phyloP scores from a whole-genome alignment of 2,888 invertebrate genomes.

The Drosophila demipolita region DNA sequence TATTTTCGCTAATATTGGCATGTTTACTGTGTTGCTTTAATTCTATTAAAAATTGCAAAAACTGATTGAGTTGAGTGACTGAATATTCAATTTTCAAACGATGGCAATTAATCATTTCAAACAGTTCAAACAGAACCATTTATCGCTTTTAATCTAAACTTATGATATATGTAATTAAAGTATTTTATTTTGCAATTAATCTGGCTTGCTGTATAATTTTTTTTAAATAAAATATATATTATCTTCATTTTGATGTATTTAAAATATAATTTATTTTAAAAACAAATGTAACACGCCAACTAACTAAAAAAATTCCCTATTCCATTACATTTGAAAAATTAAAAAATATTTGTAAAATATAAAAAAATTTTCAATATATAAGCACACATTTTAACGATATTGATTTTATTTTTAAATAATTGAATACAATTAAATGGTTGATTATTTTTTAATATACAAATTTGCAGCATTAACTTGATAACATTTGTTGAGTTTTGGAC shows the following conservation, averaged over 20 bases:
- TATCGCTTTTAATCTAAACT: too few species aligned
- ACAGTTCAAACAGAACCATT: too few species aligned
- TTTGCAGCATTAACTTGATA: background rate
- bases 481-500: background rate
- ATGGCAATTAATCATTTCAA: background rate
- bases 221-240: background rate
- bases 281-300: background rate
- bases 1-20: background rate
- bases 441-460: too few species aligned
- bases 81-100: background rate
- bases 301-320: too few species aligned
- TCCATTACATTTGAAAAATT: background rate
- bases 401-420: background rate
- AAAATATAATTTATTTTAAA: background rate
- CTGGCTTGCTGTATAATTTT: background rate
- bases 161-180: background rate
- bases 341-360: too few species aligned
- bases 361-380: too few species aligned
- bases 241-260: background rate
- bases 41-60: background rate
- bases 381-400: background rate
- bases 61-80: slow-evolving; percentile 7
- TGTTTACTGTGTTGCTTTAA: background rate
- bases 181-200: background rate
- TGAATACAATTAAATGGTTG: background rate